Percentiles rank a stretch among this genome's conserved stretches.
phyloP scores from a whole-genome alignment of 2,888 invertebrate species.

The Hoplodrina blanda region DNA sequence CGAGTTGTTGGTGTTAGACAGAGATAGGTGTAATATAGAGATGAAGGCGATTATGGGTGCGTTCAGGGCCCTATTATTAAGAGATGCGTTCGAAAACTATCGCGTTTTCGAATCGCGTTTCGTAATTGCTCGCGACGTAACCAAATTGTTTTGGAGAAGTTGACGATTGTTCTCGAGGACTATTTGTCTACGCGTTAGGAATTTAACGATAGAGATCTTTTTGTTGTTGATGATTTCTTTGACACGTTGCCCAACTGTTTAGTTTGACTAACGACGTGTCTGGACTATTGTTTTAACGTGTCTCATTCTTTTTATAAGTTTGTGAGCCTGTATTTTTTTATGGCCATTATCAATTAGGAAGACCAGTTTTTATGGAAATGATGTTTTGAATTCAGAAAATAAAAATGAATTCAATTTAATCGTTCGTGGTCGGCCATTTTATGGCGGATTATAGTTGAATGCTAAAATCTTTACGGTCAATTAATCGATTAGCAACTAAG shows the following conservation, averaged over 20 bases:
- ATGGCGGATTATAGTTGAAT: constrained; percentile 46
- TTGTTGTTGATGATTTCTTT: constrained; percentile 79
- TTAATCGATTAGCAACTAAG: constrained; percentile 57
- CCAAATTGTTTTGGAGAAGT: constrained; percentile 88
- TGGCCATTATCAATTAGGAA: constrained; percentile 40
- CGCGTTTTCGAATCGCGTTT: constrained; percentile 83
- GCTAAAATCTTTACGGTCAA: constrained; percentile 55
- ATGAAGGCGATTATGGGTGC: constrained; percentile 82
- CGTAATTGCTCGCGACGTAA: constrained; percentile 86
- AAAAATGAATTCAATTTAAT: constrained; percentile 48
- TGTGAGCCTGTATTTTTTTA: constrained; percentile 25
- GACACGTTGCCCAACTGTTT: constrained; percentile 74
- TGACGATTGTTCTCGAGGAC: constrained; percentile 88
- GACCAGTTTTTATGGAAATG: constrained; percentile 31
- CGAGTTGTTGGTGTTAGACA: constrained; percentile 64
- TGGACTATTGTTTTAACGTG: constrained; percentile 61
- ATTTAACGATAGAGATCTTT: constrained; percentile 81
- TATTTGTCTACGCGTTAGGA: constrained; percentile 88
- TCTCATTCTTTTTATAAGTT: constrained; percentile 46
- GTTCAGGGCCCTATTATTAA: constrained; percentile 83
- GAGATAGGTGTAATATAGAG: constrained; percentile 75
- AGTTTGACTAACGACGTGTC: constrained; percentile 65
- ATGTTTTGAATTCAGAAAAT: constrained; percentile 33
- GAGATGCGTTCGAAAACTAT: constrained; percentile 87
- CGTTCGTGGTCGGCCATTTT: constrained; percentile 41